phyloP scores from a whole-genome alignment of 1,140 invertebrate genomes.

The Sarcophaga peregrina region DNA sequence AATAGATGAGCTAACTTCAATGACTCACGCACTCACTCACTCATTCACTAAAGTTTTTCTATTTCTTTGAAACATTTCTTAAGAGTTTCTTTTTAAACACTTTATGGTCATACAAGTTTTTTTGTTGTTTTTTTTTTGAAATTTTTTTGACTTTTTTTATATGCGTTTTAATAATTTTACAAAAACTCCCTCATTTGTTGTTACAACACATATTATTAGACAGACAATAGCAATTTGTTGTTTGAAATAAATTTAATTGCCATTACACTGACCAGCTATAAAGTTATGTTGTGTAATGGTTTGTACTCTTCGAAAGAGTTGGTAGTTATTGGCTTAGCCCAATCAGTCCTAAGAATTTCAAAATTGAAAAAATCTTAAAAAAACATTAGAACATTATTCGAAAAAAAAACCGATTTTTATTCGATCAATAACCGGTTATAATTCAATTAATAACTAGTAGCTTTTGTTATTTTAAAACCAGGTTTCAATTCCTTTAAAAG shows the following conservation, averaged over 20 bases:
- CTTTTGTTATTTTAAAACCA: too few relatives aligned
- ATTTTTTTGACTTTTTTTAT: too few relatives aligned
- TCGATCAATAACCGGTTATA: too few relatives aligned
- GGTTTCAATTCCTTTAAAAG: too few relatives aligned
- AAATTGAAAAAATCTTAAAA: too few relatives aligned
- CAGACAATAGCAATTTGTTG: not conserved
- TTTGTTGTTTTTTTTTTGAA: not conserved
- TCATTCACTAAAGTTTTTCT: not conserved
- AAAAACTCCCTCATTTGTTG: not conserved
- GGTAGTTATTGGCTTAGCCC: too few relatives aligned
- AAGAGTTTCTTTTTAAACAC: not conserved
- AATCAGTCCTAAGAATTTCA: too few relatives aligned
- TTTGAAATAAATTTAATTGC: not conserved
- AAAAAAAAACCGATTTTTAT: too few relatives aligned
- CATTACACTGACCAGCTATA: not conserved
- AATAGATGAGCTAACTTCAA: not conserved
- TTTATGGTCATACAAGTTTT: not conserved
- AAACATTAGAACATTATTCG: too few relatives aligned
- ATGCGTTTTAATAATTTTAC: not conserved
- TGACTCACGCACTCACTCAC: not conserved
- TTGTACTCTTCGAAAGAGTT: too few relatives aligned
- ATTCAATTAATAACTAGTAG: too few relatives aligned
- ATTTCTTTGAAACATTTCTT: not conserved
- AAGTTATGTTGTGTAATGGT: not conserved
- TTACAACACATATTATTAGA: constrained; percentile 6